Evolutionary conservation across 2,888 invertebrate genomes (phyloP), one percentile per base, ranked within the genome.

Genomic region (Parnassius smintheus): DNA sequence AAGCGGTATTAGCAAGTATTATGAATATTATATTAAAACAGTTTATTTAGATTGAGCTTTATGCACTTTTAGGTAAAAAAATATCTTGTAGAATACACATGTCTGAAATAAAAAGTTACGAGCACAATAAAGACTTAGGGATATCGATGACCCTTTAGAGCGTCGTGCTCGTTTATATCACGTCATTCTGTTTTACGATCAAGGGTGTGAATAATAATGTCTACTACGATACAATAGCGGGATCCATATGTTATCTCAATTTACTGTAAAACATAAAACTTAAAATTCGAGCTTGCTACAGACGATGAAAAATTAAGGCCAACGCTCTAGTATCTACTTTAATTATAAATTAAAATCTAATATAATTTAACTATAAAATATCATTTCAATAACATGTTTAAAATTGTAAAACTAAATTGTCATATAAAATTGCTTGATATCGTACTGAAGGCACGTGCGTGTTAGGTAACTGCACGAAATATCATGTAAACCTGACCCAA

Each of bases 151-250:
- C 74, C 78, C 78, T 78, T 73, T 70, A 76, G 73, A 71, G 61
- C 68, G 71, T 67, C 66, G 64, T 70, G 70, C 67, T 72, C 70
- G 66, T 67, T 67, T 68, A 68, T 70, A 76, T 75, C 73, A 72
- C 69, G 68, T 71, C 74, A 73, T 81, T 79, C 75, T 68, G 71
- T 82, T 82, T 83, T 83, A 83, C 76, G 80, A 84, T 68, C 46
- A 66, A 71, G 75, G 75, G 77, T 77, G 78, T 77, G 75, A 82
- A 81, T 77, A 77, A 76, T 76, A 73, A 70, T 69, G 72, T 78
- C 74, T 78, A 69, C 72, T 68, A 69, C 75, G 70, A 79, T 79
- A 81, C 72, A 82, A 80, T 75, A 65, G 62, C 59, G 66, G 45
- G 56, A 64, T 68, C 66, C 72, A 62, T 77, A 76, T 68, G 74